Evolutionary conservation across 2,888 invertebrate species (phyloP).

Genomic region (Volucella zonaria): DNA sequence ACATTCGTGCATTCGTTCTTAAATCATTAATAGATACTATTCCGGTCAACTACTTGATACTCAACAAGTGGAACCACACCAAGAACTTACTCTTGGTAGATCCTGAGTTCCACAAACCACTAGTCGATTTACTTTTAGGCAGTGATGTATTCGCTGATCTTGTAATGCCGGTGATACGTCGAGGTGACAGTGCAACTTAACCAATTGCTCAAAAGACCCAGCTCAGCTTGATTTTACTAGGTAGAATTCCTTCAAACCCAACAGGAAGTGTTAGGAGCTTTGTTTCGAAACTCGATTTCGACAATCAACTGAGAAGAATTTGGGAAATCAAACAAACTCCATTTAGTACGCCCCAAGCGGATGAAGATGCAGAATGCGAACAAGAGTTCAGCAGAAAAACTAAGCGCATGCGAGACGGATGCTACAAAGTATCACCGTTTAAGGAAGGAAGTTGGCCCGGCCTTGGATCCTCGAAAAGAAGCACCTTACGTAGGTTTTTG

Average conservation of each 20-base stretch:
- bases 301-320: slow-evolving; percentile 2
- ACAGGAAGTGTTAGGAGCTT: no score
- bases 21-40: background rate
- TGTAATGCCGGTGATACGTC: no score
- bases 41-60: no score
- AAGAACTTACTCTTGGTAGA: no score
- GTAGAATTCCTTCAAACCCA: no score
- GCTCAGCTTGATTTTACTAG: no score
- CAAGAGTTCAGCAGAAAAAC: background rate
- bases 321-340: slow-evolving; percentile 19
- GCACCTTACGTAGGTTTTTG: slow-evolving; percentile 23
- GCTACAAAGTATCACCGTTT: slow-evolving; percentile 7
- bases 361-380: background rate
- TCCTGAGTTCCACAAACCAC: no score
- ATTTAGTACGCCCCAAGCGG: background rate
- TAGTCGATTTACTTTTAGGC: no score
- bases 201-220: no score
- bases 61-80: no score
- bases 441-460: background rate
- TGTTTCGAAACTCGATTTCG: background rate
- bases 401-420: background rate
- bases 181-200: no score
- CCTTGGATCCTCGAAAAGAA: slow-evolving; percentile 21
- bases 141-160: no score
- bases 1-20: background rate